Percentiles rank a stretch among this genome's conserved stretches.
Conservation (phyloP, 2,888 invertebrate species). For the Synergus umbraculus region DNA sequence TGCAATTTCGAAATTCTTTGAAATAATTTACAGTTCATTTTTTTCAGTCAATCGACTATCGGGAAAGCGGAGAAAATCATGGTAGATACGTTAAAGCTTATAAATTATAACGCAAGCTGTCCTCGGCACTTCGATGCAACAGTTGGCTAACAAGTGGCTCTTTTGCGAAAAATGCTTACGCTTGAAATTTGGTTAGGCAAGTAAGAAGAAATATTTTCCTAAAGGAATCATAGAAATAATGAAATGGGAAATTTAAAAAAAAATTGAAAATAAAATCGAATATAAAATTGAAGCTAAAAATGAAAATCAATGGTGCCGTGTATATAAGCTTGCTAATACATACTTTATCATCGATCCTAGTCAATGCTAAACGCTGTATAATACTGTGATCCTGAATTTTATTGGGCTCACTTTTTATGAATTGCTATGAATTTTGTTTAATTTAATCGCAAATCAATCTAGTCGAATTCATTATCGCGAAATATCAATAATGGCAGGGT, state of each 20-base stretch:
- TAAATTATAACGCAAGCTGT: slow-evolving; percentile 63
- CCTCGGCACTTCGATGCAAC: slow-evolving; percentile 68
- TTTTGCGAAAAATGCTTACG: slow-evolving; percentile 67
- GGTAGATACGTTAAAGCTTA: slow-evolving; percentile 46
- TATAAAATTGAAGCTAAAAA: slow-evolving; percentile 39
- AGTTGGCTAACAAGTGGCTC: slow-evolving; percentile 77
- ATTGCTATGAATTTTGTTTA: slow-evolving; percentile 13
- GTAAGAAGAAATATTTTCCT: slow-evolving; percentile 45
- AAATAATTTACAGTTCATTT: slow-evolving; percentile 5
- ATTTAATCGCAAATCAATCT: slow-evolving; percentile 7
- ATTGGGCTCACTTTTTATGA: slow-evolving; percentile 39
- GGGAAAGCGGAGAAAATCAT: slow-evolving; percentile 21
- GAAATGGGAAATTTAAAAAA: slow-evolving; percentile 20
- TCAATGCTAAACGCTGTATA: slow-evolving; percentile 53
- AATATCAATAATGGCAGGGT: slow-evolving; percentile 3
- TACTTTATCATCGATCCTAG: slow-evolving; percentile 51
- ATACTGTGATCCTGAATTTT: slow-evolving; percentile 57
- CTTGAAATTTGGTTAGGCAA: slow-evolving; percentile 66
- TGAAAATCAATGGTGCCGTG: slow-evolving; percentile 39
- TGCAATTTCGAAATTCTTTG: not conserved
- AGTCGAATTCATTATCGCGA: slow-evolving; percentile 17
- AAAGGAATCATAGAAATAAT: not conserved
- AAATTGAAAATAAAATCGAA: slow-evolving; percentile 1
- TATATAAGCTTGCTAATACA: slow-evolving; percentile 30
- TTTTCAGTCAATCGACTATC: slow-evolving; percentile 18